phyloP scores from a whole-genome alignment of 2,888 invertebrate genomes.

The Taenaris catops region DNA sequence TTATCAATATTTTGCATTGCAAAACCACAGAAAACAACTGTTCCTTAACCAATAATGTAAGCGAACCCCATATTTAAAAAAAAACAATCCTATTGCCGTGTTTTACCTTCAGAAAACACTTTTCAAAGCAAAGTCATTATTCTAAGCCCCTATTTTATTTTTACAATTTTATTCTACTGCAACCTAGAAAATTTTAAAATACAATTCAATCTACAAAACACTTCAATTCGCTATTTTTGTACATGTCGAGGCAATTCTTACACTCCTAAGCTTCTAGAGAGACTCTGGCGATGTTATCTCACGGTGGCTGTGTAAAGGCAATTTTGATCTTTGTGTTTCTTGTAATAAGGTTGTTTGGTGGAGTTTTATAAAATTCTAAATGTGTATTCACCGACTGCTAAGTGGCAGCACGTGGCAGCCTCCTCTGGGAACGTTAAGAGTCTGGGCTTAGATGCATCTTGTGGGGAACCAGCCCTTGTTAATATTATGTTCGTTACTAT shows the following conservation, averaged over 20 bases:
- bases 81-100: constrained; percentile 11
- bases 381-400: constrained; percentile 56
- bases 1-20: too few relatives aligned
- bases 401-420: constrained; percentile 68
- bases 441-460: constrained; percentile 67
- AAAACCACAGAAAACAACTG: too few relatives aligned
- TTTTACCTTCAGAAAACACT: too few relatives aligned
- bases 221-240: constrained; percentile 67
- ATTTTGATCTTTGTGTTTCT: constrained; percentile 50
- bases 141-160: too few relatives aligned
- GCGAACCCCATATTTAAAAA: neutral
- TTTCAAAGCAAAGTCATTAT: too few relatives aligned
- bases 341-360: constrained; percentile 23
- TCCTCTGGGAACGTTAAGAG: constrained; percentile 51
- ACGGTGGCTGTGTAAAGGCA: constrained; percentile 34
- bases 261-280: constrained; percentile 63
- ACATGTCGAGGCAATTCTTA: constrained; percentile 68
- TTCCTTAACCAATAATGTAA: too few relatives aligned
- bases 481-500: constrained; percentile 63
- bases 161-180: constrained; percentile 4
- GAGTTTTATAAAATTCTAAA: constrained; percentile 37
- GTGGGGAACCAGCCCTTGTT: constrained; percentile 59
- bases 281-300: constrained; percentile 54
- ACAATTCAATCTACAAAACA: constrained; percentile 56
- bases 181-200: constrained; percentile 30